Evolutionary conservation across 2,888 invertebrate genomes (phyloP).

Genomic region (Leptinotarsa juncta): DNA sequence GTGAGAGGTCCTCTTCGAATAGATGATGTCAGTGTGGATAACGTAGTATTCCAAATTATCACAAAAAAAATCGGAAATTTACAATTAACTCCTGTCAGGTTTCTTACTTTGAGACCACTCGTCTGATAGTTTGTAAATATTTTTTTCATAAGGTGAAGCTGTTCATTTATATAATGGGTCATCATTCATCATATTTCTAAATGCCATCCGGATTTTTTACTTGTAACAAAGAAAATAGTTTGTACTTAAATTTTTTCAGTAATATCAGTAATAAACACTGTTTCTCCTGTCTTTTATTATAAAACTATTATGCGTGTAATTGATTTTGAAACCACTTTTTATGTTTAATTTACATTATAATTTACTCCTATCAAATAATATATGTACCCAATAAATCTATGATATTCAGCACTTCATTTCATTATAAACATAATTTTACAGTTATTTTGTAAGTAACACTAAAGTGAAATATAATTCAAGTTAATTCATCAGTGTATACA

Average conservation of each 20-base stretch:
- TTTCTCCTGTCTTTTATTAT: background rate
- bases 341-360: background rate
- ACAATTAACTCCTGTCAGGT: background rate
- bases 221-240: background rate
- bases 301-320: background rate
- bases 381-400: conserved; percentile 8
- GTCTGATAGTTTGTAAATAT: conserved; percentile 30
- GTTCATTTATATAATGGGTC: background rate
- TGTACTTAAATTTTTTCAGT: background rate
- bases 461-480: background rate
- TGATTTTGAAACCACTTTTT: background rate
- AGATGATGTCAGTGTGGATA: background rate
- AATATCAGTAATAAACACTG: background rate
- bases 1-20: background rate
- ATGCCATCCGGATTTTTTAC: background rate
- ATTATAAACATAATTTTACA: conserved; percentile 11
- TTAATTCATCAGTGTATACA: background rate
- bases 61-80: background rate
- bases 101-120: background rate
- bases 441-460: conserved; percentile 11
- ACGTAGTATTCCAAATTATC: background rate
- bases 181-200: background rate
- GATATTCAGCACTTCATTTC: conserved; percentile 13
- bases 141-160: conserved; percentile 6
- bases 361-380: conserved; percentile 5